phyloP scores from a whole-genome alignment of 2,113 vertebrate species.

The Coryphaenoides rupestris region DNA sequence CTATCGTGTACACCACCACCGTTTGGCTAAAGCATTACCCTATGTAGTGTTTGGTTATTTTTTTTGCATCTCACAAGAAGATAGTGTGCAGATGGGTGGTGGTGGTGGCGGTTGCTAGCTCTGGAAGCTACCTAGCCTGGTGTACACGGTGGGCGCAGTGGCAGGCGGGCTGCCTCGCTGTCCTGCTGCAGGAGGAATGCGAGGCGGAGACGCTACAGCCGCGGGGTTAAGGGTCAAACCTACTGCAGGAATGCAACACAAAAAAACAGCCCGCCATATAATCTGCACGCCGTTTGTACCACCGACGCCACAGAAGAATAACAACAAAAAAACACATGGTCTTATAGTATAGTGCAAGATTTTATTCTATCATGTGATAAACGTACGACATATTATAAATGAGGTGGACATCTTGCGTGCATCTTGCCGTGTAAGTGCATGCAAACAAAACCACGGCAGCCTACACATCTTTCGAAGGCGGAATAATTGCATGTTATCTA shows the following conservation, averaged over 20 bases:
- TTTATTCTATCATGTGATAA: too few species aligned
- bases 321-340: too few species aligned
- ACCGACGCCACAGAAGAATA: too few species aligned
- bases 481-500: too few species aligned
- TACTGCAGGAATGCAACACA: conserved; percentile 75
- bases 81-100: conserved; percentile 10
- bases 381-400: too few species aligned
- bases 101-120: conserved; percentile 26
- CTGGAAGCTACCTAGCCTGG: conserved; percentile 16
- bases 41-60: conserved; percentile 22
- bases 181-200: conserved; percentile 73
- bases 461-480: too few species aligned
- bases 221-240: conserved; percentile 80
- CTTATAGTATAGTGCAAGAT: too few species aligned
- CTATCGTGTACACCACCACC: not conserved
- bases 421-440: too few species aligned
- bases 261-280: conserved; percentile 24
- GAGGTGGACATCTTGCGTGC: too few species aligned
- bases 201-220: conserved; percentile 64
- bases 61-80: conserved; percentile 11
- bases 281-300: too few species aligned
- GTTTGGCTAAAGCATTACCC: conserved; percentile 28
- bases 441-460: too few species aligned
- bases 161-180: conserved; percentile 48
- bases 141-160: conserved; percentile 40